phyloP scores from a whole-genome alignment of 2,888 invertebrate species.

The Cerceris rybyensis region DNA sequence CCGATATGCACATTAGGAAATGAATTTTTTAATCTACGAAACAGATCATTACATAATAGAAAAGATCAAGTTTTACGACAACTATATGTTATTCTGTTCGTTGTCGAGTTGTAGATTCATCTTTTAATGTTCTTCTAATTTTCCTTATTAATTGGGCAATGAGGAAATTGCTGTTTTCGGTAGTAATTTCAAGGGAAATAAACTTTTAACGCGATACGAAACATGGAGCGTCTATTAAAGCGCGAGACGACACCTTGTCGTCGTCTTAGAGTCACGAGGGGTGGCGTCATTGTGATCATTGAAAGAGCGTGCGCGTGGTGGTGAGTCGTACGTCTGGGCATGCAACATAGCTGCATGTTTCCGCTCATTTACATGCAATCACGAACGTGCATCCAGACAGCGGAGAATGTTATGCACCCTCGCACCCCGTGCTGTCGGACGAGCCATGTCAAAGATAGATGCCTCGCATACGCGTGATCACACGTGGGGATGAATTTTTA shows the following conservation, averaged over 20 bases:
- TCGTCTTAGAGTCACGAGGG: conserved; percentile 48
- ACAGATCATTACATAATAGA: too few species aligned
- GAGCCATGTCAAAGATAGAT: conserved; percentile 56
- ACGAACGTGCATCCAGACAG: conserved; percentile 58
- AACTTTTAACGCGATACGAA: conserved; percentile 33
- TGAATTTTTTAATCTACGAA: too few species aligned
- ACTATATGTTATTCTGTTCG: too few species aligned
- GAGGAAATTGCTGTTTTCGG: too few species aligned
- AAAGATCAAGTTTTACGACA: too few species aligned
- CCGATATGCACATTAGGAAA: background rate
- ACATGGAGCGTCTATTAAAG: conserved; percentile 27
- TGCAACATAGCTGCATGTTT: conserved; percentile 60
- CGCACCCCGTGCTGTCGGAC: conserved; percentile 38
- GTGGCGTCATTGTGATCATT: conserved; percentile 63
- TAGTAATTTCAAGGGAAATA: conserved; percentile 23
- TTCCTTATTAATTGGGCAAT: too few species aligned
- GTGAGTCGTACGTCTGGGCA: conserved; percentile 38
- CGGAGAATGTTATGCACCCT: conserved; percentile 25
- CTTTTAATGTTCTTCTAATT: too few species aligned
- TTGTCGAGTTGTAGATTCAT: too few species aligned
- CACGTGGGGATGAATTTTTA: conserved; percentile 37
- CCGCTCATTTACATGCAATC: conserved; percentile 66
- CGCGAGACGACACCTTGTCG: conserved; percentile 36
- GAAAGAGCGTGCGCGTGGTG: conserved; percentile 52
- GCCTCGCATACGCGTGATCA: conserved; percentile 13